phyloP scores from a whole-genome alignment of 2,797 vertebrate species.

The Cryptoblepharus egeriae region DNA sequence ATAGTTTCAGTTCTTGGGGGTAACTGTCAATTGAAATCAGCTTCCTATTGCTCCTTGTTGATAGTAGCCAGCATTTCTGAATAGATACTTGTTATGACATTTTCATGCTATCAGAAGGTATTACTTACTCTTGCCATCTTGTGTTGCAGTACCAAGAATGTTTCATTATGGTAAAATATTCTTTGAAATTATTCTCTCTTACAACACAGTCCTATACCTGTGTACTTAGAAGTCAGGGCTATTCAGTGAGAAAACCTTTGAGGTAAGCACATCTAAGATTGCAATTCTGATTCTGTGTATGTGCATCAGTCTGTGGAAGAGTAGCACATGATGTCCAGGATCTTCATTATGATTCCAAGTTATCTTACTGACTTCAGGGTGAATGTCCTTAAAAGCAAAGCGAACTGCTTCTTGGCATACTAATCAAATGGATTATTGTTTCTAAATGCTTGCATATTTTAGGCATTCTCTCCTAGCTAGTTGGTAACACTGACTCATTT shows the following conservation, averaged over 20 bases:
- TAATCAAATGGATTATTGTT: background rate
- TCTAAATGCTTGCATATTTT: background rate
- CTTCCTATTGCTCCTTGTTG: constrained; percentile 1
- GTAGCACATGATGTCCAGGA: background rate
- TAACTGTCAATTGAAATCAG: constrained; percentile 1
- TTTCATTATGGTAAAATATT: background rate
- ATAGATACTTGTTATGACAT: background rate
- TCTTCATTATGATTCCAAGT: background rate
- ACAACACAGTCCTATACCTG: too few species aligned
- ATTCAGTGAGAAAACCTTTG: too few species aligned
- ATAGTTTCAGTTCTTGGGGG: background rate
- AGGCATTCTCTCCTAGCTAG: background rate
- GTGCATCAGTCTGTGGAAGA: background rate
- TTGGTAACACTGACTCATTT: background rate
- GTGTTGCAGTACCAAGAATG: background rate
- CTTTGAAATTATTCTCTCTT: background rate
- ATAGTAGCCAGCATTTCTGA: background rate
- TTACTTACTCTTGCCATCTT: background rate
- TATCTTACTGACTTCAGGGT: background rate
- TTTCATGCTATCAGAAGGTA: too few species aligned
- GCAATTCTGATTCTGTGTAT: background rate
- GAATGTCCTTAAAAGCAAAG: background rate
- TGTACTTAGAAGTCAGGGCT: too few species aligned
- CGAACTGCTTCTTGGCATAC: background rate
- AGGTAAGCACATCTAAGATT: too few species aligned